Evolutionary conservation across 1,140 invertebrate species (phyloP).

Genomic region (Trachymyrmex septentrionalis): DNA sequence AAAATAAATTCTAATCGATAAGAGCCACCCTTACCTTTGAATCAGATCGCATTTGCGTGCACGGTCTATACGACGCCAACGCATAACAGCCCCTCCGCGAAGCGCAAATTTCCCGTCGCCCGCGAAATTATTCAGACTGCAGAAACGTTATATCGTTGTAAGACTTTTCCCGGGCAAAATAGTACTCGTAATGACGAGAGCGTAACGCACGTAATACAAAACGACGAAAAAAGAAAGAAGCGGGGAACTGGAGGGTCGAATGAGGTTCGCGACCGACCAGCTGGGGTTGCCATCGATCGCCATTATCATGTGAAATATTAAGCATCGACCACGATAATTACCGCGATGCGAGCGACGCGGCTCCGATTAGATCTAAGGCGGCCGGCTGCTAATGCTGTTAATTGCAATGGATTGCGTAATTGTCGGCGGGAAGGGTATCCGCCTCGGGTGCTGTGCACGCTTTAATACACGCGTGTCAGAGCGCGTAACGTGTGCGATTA

Average conservation of each 20-base stretch:
- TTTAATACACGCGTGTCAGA: conserved; percentile 44
- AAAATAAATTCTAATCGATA: conserved; percentile 37
- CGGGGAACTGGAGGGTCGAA: conserved; percentile 28
- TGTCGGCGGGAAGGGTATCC: conserved; percentile 58
- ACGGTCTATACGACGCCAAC: neutral
- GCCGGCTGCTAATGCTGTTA: conserved; percentile 74
- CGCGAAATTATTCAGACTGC: conserved; percentile 52
- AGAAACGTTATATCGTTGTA: conserved; percentile 5
- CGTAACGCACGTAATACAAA: conserved; percentile 15
- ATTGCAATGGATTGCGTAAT: conserved; percentile 78
- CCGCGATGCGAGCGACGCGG: conserved; percentile 65
- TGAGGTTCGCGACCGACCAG: neutral
- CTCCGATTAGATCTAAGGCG: conserved; percentile 76
- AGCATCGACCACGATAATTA: conserved; percentile 74
- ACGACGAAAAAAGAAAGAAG: conserved; percentile 1
- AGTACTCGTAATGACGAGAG: conserved; percentile 28
- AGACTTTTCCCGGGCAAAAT: neutral
- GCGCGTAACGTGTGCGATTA: conserved; percentile 37
- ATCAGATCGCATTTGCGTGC: conserved; percentile 40
- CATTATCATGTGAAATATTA: conserved; percentile 77
- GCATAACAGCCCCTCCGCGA: conserved; percentile 12
- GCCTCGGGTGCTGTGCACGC: conserved; percentile 18
- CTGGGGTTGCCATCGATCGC: conserved; percentile 36
- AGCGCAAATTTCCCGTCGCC: neutral
- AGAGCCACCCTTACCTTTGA: neutral